A percentile compares a stretch with the other conserved stretches of the same genome.
phyloP scores from a whole-genome alignment of 2,113 vertebrate genomes.

The Ctenomys sociabilis region DNA sequence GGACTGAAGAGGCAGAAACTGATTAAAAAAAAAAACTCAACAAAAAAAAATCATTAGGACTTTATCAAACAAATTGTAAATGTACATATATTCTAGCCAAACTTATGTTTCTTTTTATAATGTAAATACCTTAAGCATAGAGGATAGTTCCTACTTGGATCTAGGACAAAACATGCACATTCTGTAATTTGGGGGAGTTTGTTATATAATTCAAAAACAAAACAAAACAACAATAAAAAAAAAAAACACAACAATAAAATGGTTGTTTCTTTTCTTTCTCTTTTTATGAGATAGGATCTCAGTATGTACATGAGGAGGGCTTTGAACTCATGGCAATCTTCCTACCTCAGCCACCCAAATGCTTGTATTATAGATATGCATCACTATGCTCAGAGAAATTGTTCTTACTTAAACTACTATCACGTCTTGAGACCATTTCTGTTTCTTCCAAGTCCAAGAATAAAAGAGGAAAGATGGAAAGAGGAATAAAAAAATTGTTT shows the following conservation, averaged over 20 bases:
- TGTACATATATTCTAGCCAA: neutral
- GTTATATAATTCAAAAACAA: neutral
- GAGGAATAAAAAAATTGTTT: neutral
- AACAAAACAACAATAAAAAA: neutral
- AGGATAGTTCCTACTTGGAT: constrained; percentile 1
- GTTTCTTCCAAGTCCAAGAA: constrained; percentile 32
- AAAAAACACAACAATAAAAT: neutral
- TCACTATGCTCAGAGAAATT: neutral
- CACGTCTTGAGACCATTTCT: constrained; percentile 39
- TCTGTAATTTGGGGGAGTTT: neutral
- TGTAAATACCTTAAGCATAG: neutral
- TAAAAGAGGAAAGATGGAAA: neutral
- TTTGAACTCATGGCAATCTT: neutral
- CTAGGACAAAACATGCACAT: neutral
- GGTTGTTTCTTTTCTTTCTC: neutral
- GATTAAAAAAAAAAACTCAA: constrained; percentile 31
- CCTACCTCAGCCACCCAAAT: neutral
- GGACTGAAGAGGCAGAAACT: constrained; percentile 19
- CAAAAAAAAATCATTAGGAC: constrained; percentile 46
- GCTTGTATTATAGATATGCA: neutral
- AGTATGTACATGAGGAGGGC: neutral
- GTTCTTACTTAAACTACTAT: constrained; percentile 20
- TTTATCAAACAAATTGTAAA: neutral
- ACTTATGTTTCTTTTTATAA: neutral
- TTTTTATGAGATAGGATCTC: neutral